phyloP scores from a whole-genome alignment of 2,888 invertebrate genomes.

The Actias luna region DNA sequence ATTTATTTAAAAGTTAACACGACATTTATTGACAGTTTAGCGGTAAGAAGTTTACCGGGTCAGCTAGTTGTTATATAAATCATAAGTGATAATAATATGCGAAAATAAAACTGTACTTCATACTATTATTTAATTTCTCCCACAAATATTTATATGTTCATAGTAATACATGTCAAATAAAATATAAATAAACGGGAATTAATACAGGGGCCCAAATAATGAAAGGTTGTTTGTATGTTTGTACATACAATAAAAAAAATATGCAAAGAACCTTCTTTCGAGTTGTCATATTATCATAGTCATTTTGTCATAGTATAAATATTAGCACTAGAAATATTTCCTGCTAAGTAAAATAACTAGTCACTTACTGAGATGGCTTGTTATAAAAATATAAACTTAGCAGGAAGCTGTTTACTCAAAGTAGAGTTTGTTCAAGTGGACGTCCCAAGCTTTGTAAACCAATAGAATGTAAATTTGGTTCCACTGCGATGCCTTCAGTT shows the following conservation, averaged over 20 bases:
- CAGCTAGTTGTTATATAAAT: too few species aligned
- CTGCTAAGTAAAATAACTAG: slow-evolving; percentile 22
- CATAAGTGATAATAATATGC: too few species aligned
- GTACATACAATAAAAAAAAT: background rate
- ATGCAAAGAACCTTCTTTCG: background rate
- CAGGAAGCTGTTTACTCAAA: slow-evolving; percentile 45
- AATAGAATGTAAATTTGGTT: slow-evolving; percentile 64
- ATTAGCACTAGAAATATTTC: slow-evolving; percentile 14
- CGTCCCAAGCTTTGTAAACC: slow-evolving; percentile 43
- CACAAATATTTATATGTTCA: too few species aligned
- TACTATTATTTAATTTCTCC: too few species aligned
- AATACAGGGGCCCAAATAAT: background rate
- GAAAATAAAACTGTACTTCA: too few species aligned
- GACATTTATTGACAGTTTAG: too few species aligned
- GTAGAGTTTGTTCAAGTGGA: slow-evolving; percentile 36
- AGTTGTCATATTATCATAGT: too few species aligned
- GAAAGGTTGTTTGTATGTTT: background rate
- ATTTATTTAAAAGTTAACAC: too few species aligned
- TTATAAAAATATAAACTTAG: slow-evolving; percentile 50
- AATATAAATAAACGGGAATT: background rate
- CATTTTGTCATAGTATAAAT: too few species aligned
- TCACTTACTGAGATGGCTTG: slow-evolving; percentile 18
- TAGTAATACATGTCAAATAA: too few species aligned
- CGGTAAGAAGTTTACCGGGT: too few species aligned
- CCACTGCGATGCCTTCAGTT: slow-evolving; percentile 22